Conservation (phyloP, 2,888 invertebrate species). For the Volucella zonaria region DNA sequence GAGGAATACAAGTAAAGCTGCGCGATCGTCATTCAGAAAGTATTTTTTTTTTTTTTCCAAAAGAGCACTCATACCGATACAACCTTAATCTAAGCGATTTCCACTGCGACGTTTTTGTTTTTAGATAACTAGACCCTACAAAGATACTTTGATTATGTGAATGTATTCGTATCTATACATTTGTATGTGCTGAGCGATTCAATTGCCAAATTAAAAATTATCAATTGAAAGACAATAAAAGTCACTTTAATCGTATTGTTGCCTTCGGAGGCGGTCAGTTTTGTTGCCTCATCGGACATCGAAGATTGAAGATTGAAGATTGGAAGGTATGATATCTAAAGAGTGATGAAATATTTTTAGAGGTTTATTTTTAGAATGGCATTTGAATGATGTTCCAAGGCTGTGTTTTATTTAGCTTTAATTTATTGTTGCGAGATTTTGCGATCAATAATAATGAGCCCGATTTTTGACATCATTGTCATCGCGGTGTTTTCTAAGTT, state of each 20-base stretch:
- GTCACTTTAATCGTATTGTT: constrained; percentile 42
- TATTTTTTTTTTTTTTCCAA: background rate
- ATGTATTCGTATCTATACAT: background rate
- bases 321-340: background rate
- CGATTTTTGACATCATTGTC: too few relatives aligned
- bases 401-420: too few relatives aligned
- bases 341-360: background rate
- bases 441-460: too few relatives aligned
- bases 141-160: too few relatives aligned
- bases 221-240: constrained; percentile 62
- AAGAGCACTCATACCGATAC: background rate
- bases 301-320: background rate
- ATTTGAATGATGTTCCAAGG: too few relatives aligned
- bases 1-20: background rate
- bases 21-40: constrained; percentile 3
- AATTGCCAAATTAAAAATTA: constrained; percentile 51
- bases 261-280: constrained; percentile 24
- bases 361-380: constrained; percentile 3
- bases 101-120: background rate
- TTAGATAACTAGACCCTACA: background rate
- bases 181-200: constrained; percentile 18
- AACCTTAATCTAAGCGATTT: constrained; percentile 31
- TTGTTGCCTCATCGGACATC: constrained; percentile 6
- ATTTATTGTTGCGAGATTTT: too few relatives aligned
- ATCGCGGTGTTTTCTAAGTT: too few relatives aligned